Base-by-base conservation (phyloP, 2,797 vertebrate genomes). In the Xenops minutus region DNA sequence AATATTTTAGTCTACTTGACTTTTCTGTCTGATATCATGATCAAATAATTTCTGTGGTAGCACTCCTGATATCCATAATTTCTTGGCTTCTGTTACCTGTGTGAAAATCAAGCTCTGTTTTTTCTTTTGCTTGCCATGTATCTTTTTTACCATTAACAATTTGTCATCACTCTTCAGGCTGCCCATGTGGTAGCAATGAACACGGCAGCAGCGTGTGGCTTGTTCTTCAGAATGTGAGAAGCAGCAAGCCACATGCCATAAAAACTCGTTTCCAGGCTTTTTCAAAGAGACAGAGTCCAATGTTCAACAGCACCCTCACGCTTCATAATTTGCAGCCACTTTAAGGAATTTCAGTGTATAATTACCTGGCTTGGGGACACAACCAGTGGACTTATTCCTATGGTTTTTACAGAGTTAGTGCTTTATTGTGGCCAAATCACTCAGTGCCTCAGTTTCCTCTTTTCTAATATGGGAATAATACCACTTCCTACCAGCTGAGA, bases 141-240 rank as follows among this genome's bases (percentile, higher is more conserved):
- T 91, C 37, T 59, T 77, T 80, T 62, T 75, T 68, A 17, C 59
- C 55, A 63, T 90, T 90, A 88, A 56, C 59, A 76, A 64, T 88
- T 96, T 95, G 88, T 92, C 77, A 76, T 88, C 66, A 22, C 74
- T 78, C 56, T 79, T 68, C 66, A 88, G 71, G 77, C 73, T 88
- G 74, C 56, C 80, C 59, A 67, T 81, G 80, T 93, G 91, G 67
- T 87, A 63, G 88, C 74, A 96, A 81, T 63, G 52, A 95, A 77
- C 63, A 67, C 4, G 7, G 59, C 76, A 95, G 68, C 64, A 77
- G 56, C 2, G 1, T 72, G 76, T 72, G 26, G 32, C 82, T 88
- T 89, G 48, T 69, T 90, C 73, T 76, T 85, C 44, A 58, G 32
- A 34, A 22, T 56, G 73, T 52, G 82, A 79, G 87, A 96, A 85